Percentiles rank a stretch among this genome's conserved stretches.
phyloP scores from a whole-genome alignment of 2,113 vertebrate genomes.

The Furnarius figulus region DNA sequence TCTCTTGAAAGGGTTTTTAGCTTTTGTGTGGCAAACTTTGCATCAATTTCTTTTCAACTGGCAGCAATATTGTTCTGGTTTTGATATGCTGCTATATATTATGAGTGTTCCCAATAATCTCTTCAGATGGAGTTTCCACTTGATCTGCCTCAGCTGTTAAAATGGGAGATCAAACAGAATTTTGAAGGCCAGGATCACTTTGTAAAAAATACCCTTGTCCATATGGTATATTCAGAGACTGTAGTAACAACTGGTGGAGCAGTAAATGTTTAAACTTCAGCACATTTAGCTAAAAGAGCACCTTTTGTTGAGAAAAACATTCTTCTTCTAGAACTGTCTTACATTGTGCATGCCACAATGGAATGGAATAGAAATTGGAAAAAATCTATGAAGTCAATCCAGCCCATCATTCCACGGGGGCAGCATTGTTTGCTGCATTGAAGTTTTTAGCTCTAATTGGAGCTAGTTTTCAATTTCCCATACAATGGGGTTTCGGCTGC shows the following conservation, averaged over 20 bases:
- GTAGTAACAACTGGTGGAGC: not conserved
- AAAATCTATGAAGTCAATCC: not conserved
- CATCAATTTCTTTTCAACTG: not conserved
- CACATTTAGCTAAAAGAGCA: not conserved
- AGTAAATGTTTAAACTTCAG: not conserved
- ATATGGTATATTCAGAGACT: not conserved
- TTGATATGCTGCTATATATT: not conserved
- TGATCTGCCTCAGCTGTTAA: not conserved
- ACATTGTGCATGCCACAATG: not conserved
- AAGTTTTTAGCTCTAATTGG: conserved; percentile 37
- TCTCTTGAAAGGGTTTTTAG: not conserved
- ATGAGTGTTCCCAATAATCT: not conserved
- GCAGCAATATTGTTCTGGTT: not conserved
- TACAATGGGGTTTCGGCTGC: not conserved
- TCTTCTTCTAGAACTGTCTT: not conserved
- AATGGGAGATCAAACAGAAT: not conserved
- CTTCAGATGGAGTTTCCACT: not conserved
- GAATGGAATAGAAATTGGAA: not conserved
- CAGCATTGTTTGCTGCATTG: not conserved
- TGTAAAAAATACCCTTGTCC: not conserved
- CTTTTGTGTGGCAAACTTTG: not conserved
- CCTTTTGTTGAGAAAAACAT: not conserved
- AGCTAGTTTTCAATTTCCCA: conserved; percentile 32
- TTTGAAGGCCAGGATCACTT: not conserved
- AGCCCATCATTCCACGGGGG: not conserved